Evolutionary conservation across 2,888 invertebrate genomes (phyloP).

Genomic region (Orgyia antiqua): DNA sequence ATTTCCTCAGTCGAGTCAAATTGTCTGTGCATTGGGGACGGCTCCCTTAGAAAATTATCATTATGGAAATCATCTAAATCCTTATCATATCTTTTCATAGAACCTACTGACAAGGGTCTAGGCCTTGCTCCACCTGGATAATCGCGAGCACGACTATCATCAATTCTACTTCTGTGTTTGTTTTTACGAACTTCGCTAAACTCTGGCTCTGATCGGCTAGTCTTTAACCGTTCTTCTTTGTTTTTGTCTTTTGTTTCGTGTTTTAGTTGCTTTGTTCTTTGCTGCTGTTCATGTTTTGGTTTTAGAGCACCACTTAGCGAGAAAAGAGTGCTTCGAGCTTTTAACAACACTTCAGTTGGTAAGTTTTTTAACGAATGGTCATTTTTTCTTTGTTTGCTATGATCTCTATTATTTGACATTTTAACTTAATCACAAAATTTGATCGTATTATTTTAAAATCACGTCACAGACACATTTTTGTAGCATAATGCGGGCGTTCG

Average conservation of each 20-base stretch:
- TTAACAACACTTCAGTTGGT: slow-evolving; percentile 63
- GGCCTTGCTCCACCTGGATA: slow-evolving; percentile 36
- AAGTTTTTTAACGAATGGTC: slow-evolving; percentile 65
- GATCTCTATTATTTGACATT: slow-evolving; percentile 65
- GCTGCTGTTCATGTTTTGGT: slow-evolving; percentile 50
- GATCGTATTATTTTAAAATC: slow-evolving; percentile 23
- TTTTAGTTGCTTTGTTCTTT: slow-evolving; percentile 45
- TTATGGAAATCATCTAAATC: slow-evolving; percentile 40
- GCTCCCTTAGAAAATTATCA: slow-evolving; percentile 33
- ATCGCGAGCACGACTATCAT: slow-evolving; percentile 38
- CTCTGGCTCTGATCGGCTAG: slow-evolving; percentile 60
- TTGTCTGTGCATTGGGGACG: slow-evolving; percentile 38
- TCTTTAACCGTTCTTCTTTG: slow-evolving; percentile 55
- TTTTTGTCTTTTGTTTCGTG: slow-evolving; percentile 68
- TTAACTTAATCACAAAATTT: slow-evolving; percentile 21
- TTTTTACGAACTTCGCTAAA: slow-evolving; percentile 53
- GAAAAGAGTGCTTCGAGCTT: slow-evolving; percentile 65
- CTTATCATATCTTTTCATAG: slow-evolving; percentile 52
- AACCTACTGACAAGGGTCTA: slow-evolving; percentile 62
- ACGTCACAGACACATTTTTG: slow-evolving; percentile 21
- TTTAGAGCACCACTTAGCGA: slow-evolving; percentile 69
- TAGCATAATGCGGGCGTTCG: slow-evolving; percentile 45
- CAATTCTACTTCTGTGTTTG: slow-evolving; percentile 54
- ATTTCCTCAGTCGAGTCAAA: slow-evolving; percentile 59
- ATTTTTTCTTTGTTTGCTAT: slow-evolving; percentile 54